These are phyloP conservation scores for Anseranas semipalmata DNA, from an alignment of 2,113 vertebrate genomes.

Conservation along the genomic window DNA sequence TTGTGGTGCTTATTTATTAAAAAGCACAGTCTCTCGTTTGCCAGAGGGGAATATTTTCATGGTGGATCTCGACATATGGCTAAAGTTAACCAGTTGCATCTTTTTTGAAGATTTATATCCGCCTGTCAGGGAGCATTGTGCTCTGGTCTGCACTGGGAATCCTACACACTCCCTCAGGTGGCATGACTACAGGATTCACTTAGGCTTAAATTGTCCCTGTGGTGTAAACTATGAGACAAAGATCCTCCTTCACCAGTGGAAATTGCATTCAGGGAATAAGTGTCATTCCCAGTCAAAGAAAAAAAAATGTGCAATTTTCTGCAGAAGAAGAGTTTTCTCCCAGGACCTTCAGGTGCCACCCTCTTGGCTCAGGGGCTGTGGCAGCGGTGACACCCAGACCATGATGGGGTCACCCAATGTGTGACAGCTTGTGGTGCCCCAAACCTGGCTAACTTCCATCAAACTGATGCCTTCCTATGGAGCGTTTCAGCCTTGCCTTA, in stretches of 20 bases:
- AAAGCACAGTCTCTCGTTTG: rapidly evolving
- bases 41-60: not conserved
- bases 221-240: not conserved
- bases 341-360: not conserved
- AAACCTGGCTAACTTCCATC: not conserved
- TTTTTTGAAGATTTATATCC: not conserved
- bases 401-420: rapidly evolving
- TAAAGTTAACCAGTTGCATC: not conserved
- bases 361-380: not conserved
- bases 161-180: not conserved
- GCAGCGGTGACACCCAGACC: not conserved
- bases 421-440: not conserved
- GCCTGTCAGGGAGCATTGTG: not conserved
- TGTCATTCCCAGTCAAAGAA: not conserved
- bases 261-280: not conserved
- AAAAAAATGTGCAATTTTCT: not conserved
- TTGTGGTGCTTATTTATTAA: not conserved
- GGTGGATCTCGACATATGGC: not conserved
- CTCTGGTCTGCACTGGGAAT: not conserved
- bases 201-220: not conserved
- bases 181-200: not conserved
- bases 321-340: not conserved
- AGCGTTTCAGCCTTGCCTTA: rapidly evolving
- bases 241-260: not conserved
- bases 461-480: rapidly evolving